Evolutionary conservation across 2,888 invertebrate species (phyloP), one percentile per base, ranked within the genome.

Genomic region (Megalurothrips usitatus): DNA sequence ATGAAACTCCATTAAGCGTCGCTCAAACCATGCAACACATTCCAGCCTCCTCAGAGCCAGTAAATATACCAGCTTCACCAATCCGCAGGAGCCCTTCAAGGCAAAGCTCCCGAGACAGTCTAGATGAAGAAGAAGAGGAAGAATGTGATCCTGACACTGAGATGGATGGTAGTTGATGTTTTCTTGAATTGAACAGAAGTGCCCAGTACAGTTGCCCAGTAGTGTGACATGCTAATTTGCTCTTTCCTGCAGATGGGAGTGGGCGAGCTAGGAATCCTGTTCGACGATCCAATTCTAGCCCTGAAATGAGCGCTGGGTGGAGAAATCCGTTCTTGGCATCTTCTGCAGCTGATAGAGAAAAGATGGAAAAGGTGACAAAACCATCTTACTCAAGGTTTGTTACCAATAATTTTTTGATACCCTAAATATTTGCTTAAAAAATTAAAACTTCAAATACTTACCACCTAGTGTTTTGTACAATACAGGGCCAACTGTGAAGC

Each of bases 221-320:
- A 49, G 11, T 75, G 28, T 47, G 34, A 49, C 11, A 34, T 43
- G 79, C 6, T 80, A 52, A 52, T 9, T 49, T 26, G 78, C 14
- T 49, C 17, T 19, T 48, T 19, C 34, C 23, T 52, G 43, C 83
- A 78, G 84, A 82, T 86, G 87, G 87, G 75, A 85, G 85, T 23
- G 86, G 86, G 84, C 91, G 91, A 85, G 91, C 92, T 0, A 90
- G 95, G 17, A 95, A 95, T 89, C 95, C 95, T 12, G 96, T 96
- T 82, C 91, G 95, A 0, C 90, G 96, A 82, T 95, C 95, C 78
- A 96, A 96, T 90, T 96, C 96, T 80, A 96, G 96, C 84, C 96
- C 96, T 0, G 96, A 96, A 89, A 96, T 96, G 96, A 94, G 94
- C 82, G 93, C 94, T 1, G 94, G 93, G 85, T 95, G 94, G 94